A percentile compares a stretch with the other conserved stretches of the same genome.
Evolutionary conservation across 2,113 vertebrate species (phyloP).

Genomic region (Oceanites oceanicus): DNA sequence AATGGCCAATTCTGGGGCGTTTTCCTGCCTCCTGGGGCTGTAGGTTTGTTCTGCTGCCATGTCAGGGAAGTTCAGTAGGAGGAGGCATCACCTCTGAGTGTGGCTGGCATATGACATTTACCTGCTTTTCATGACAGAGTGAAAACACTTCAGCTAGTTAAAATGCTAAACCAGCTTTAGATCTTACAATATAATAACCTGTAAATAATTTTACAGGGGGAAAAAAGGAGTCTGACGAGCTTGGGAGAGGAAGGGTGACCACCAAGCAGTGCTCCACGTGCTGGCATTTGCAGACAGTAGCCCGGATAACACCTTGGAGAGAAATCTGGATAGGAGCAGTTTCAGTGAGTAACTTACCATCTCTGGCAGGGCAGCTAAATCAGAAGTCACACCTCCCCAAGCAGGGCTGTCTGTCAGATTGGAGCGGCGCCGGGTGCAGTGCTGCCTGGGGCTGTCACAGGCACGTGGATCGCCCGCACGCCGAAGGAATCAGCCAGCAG

Average conservation of each 20-base stretch:
- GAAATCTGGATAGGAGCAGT: background rate
- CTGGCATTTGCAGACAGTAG: background rate
- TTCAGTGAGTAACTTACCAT: background rate
- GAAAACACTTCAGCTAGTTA: background rate
- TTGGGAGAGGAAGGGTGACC: background rate
- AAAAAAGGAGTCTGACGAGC: background rate
- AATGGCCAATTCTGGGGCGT: background rate
- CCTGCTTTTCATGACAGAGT: background rate
- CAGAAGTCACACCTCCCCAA: background rate
- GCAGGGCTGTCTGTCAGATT: background rate
- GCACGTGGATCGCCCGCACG: accelerated
- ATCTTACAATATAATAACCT: no score
- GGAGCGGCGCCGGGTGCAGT: accelerated
- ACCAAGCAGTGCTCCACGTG: accelerated
- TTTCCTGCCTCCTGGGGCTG: background rate
- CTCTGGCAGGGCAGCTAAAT: background rate
- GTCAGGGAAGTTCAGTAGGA: background rate
- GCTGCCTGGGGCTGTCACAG: background rate
- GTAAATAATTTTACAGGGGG: background rate
- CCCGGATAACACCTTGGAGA: background rate
- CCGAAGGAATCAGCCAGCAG: background rate
- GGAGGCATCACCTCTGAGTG: background rate
- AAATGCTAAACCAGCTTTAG: background rate
- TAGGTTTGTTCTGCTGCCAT: background rate
- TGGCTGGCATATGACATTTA: background rate